phyloP scores from a whole-genome alignment of 2,113 vertebrate species.

The Scomber colias region DNA sequence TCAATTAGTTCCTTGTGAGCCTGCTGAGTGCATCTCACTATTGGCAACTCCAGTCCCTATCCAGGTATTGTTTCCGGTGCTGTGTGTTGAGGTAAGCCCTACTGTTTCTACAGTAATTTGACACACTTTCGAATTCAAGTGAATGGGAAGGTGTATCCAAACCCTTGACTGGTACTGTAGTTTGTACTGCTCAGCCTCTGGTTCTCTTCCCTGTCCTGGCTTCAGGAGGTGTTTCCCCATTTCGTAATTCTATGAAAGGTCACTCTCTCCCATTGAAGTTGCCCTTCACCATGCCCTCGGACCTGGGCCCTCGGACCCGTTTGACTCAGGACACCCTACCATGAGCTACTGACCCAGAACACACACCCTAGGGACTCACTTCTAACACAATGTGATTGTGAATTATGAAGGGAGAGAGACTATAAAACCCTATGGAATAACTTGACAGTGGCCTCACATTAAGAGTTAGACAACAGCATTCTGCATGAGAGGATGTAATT shows the following conservation, averaged over 20 bases:
- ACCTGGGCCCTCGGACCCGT: neutral
- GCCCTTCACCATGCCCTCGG: neutral
- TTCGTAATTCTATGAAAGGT: neutral
- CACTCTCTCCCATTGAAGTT: neutral
- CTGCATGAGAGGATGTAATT: slow-evolving; percentile 39
- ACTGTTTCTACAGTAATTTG: neutral
- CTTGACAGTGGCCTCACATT: slow-evolving; percentile 31
- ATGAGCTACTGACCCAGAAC: neutral
- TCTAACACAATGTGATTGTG: neutral
- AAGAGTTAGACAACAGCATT: slow-evolving; percentile 36
- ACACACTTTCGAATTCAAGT: too few relatives aligned
- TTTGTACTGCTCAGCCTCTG: neutral
- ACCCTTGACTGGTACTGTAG: too few relatives aligned
- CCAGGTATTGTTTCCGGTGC: neutral
- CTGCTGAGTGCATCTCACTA: too few relatives aligned
- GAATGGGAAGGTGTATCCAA: too few relatives aligned
- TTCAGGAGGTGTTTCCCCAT: neutral
- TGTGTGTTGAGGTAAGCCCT: neutral
- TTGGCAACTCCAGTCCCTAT: too few relatives aligned
- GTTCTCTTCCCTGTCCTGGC: neutral
- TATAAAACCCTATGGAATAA: slow-evolving; percentile 15
- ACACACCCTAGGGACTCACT: neutral
- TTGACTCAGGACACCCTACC: neutral
- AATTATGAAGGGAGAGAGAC: slow-evolving; percentile 3
- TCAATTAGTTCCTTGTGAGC: too few relatives aligned